phyloP scores from a whole-genome alignment of 2,113 vertebrate genomes.

The Tyrannus savana region DNA sequence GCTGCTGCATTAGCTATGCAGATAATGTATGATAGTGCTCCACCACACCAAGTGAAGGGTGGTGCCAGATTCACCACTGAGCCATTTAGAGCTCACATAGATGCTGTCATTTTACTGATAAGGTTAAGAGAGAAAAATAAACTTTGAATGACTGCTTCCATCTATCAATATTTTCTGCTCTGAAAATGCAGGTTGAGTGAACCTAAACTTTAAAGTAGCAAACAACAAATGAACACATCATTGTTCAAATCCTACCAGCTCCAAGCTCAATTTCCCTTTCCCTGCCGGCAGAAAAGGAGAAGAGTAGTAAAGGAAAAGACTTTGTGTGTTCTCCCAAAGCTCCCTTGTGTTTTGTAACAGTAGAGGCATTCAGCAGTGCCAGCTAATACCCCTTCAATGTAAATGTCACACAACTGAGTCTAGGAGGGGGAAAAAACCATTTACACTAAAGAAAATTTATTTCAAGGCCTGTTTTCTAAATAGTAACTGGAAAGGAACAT shows the following conservation, averaged over 20 bases:
- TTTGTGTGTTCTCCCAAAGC: not conserved
- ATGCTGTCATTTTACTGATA: not conserved
- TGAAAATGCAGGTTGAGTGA: not conserved
- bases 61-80: not conserved
- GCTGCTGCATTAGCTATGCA: not conserved
- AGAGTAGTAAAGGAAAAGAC: not conserved
- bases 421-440: not conserved
- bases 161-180: not conserved
- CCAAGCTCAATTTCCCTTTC: not conserved
- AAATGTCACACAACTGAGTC: not conserved
- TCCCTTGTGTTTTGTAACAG: not conserved
- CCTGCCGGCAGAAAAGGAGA: not conserved
- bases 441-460: not conserved
- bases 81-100: not conserved
- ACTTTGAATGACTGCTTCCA: not conserved
- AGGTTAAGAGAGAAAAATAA: not conserved
- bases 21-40: not conserved
- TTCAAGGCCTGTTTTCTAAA: not conserved
- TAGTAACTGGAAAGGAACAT: not conserved
- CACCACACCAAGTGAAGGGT: accelerated
- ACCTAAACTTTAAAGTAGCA: not conserved
- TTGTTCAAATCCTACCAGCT: not conserved
- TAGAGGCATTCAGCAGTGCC: not conserved
- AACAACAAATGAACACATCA: not conserved
- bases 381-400: not conserved